Conservation (phyloP, 64 coral and sea anemone species). For the Astreopora myriophthalma region DNA sequence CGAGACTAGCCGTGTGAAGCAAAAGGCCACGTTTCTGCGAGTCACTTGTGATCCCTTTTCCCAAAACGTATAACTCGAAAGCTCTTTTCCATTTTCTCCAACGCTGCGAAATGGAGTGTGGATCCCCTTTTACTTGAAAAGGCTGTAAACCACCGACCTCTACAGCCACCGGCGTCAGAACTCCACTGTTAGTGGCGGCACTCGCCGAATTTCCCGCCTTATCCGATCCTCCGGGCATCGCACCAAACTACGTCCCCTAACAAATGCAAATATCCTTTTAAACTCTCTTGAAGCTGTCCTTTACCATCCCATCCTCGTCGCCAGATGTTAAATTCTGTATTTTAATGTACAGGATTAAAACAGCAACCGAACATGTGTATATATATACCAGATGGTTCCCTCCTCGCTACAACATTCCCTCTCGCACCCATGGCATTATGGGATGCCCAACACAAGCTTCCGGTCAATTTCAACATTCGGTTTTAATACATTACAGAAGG, state of each 20-base stretch:
- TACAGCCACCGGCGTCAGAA: background rate
- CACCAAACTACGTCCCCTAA: background rate
- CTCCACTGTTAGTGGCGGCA: background rate
- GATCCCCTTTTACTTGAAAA: background rate
- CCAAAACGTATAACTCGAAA: constrained; percentile 17
- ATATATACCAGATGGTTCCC: too few species aligned
- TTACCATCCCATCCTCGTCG: background rate
- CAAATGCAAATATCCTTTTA: background rate
- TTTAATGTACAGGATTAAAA: too few species aligned
- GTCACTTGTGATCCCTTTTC: constrained; percentile 17
- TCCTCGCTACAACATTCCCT: too few species aligned
- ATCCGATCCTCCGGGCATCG: background rate
- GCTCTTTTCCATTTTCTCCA: constrained; percentile 22
- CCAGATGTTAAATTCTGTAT: background rate
- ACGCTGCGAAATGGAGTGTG: background rate
- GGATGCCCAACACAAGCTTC: background rate
- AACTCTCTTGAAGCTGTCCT: background rate
- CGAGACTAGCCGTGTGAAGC: background rate
- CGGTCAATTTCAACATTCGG: background rate
- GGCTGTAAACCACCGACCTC: background rate
- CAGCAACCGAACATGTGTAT: too few species aligned
- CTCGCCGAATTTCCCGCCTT: background rate
- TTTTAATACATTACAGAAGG: background rate
- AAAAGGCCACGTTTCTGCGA: background rate
- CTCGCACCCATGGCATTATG: too few species aligned